These are phyloP conservation scores for Ondatra zibethicus DNA, from an alignment of 2,113 vertebrate species.

Conservation along the genomic window DNA sequence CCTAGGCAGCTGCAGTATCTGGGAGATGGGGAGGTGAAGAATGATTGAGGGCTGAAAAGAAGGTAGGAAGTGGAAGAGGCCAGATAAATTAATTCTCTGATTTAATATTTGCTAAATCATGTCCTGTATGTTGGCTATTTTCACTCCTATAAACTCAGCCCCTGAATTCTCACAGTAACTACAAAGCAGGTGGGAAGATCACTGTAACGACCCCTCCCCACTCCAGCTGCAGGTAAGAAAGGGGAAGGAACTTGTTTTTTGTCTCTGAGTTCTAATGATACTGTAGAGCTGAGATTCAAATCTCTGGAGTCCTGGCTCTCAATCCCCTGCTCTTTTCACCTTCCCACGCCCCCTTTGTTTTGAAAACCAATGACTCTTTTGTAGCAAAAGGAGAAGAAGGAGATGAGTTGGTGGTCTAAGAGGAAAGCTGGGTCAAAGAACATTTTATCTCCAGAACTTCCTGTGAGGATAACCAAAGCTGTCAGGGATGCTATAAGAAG, in stretches of 20 bases:
- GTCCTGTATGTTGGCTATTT: not conserved
- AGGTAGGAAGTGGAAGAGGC: not conserved
- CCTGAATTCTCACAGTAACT: not conserved
- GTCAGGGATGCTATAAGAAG: not conserved
- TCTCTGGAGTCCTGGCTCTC: not conserved
- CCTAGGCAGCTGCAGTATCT: not conserved
- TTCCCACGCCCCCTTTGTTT: not conserved
- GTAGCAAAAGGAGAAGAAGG: not conserved
- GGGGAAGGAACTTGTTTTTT: not conserved
- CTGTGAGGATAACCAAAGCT: not conserved
- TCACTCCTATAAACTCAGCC: not conserved
- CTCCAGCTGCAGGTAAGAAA: not conserved
- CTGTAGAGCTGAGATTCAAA: not conserved
- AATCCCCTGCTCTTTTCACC: not conserved
- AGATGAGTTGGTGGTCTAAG: not conserved
- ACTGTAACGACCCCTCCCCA: not conserved
- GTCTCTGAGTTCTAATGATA: not conserved
- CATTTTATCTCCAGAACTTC: not conserved
- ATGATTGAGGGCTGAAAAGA: not conserved
- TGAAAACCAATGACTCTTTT: not conserved
- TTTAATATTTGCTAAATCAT: not conserved
- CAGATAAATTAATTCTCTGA: not conserved
- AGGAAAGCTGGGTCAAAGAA: not conserved
- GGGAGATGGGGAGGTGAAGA: not conserved
- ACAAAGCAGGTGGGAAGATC: not conserved